A percentile compares a stretch with the other conserved stretches of the same genome.
phyloP scores from a whole-genome alignment of 2,113 vertebrate species.

The Phrynosoma platyrhinos region DNA sequence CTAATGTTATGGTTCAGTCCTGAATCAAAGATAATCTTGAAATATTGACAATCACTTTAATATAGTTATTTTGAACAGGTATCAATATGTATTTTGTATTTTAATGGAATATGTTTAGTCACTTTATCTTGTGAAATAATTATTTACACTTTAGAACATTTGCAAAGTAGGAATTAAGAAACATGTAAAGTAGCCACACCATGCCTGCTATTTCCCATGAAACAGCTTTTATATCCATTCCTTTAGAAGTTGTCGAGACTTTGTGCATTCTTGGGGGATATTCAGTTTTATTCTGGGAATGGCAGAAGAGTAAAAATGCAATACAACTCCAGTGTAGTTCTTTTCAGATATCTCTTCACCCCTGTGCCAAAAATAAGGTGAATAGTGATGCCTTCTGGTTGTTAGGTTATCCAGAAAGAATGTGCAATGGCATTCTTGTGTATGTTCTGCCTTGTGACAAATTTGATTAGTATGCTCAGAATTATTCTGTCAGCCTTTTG shows the following conservation, averaged over 20 bases:
- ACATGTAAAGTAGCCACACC: background rate
- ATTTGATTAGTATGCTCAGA: slow-evolving; percentile 57
- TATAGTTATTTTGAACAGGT: background rate
- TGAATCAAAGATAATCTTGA: too few species aligned
- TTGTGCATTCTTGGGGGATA: slow-evolving; percentile 17
- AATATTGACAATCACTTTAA: background rate
- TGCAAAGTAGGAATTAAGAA: background rate
- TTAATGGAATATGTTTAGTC: background rate
- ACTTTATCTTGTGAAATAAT: background rate
- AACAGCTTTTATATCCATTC: background rate
- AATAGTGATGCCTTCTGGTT: slow-evolving; percentile 7
- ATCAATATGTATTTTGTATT: background rate
- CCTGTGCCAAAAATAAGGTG: slow-evolving; percentile 26
- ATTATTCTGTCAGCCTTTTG: slow-evolving; percentile 55
- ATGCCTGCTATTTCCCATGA: background rate
- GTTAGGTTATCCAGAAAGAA: slow-evolving; percentile 32
- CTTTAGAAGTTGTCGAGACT: background rate
- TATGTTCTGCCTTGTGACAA: slow-evolving; percentile 35
- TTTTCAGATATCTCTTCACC: slow-evolving; percentile 11
- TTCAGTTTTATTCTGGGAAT: slow-evolving; percentile 30
- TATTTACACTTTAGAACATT: background rate
- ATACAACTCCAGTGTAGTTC: background rate
- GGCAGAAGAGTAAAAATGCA: slow-evolving; percentile 45
- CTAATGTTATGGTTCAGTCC: too few species aligned
- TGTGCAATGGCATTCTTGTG: background rate